A percentile compares a stretch with the other conserved stretches of the same genome.
phyloP scores from a whole-genome alignment of 2,888 invertebrate genomes.

The Carcina quercana region DNA sequence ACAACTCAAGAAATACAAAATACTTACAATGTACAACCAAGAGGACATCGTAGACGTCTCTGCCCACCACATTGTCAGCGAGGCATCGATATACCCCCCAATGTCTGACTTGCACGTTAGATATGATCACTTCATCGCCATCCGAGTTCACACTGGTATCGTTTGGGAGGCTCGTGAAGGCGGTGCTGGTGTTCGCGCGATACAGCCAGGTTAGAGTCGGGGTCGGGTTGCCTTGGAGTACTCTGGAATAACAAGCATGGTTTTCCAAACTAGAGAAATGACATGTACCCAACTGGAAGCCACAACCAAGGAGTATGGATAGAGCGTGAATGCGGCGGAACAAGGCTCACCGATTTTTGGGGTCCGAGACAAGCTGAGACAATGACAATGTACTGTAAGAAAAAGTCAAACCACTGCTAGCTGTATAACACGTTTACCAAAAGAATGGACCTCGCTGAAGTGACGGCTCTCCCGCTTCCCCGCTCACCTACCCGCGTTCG shows the following conservation, averaged over 20 bases:
- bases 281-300: no score
- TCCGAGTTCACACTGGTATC: constrained; percentile 19
- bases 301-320: no score
- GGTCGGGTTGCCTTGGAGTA: constrained; percentile 44
- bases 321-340: no score
- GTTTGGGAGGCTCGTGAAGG: constrained; percentile 23
- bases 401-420: no score
- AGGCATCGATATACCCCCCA: constrained; percentile 47
- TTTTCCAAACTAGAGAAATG: no score
- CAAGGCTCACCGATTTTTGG: no score
- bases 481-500: no score
- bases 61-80: constrained; percentile 46
- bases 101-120: constrained; percentile 33
- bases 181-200: constrained; percentile 14
- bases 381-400: no score
- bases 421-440: no score
- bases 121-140: constrained; percentile 23
- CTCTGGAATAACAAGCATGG: constrained; percentile 23
- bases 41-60: constrained; percentile 34
- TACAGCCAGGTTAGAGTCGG: constrained; percentile 43
- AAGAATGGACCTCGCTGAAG: no score
- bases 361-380: no score
- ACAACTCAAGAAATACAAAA: neutral
- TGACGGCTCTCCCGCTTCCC: no score
- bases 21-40: constrained; percentile 55